Evolutionary conservation across 2,888 invertebrate species (phyloP).

Genomic region (Erynnis tages): DNA sequence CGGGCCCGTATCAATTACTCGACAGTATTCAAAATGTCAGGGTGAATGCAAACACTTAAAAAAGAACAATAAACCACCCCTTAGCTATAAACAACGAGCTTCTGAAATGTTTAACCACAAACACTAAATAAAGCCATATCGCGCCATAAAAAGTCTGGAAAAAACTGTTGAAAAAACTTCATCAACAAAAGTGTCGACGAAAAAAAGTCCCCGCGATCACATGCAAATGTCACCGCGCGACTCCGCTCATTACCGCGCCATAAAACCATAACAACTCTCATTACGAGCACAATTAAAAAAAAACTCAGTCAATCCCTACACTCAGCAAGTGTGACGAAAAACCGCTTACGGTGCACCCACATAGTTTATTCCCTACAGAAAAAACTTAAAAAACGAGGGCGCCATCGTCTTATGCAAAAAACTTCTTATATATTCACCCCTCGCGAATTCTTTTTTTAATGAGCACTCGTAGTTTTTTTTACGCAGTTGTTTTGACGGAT

Average conservation of each 20-base stretch:
- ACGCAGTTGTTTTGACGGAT: conserved; percentile 81
- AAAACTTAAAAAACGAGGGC: conserved; percentile 66
- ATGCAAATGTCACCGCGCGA: conserved; percentile 76
- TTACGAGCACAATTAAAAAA: conserved; percentile 78
- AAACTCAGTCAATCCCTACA: conserved; percentile 65
- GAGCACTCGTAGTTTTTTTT: conserved; percentile 74
- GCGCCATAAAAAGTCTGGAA: conserved; percentile 64
- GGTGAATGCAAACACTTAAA: conserved; percentile 56
- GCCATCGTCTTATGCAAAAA: conserved; percentile 80
- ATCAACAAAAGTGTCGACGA: conserved; percentile 64
- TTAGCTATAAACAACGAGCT: conserved; percentile 66
- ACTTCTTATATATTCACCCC: conserved; percentile 80
- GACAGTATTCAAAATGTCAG: conserved; percentile 31
- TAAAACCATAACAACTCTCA: conserved; percentile 78
- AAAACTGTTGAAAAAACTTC: conserved; percentile 68
- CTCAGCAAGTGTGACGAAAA: conserved; percentile 76
- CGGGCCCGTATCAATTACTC: conserved; percentile 21
- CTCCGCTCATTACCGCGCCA: conserved; percentile 71
- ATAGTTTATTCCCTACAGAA: conserved; percentile 75
- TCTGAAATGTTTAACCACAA: conserved; percentile 77
- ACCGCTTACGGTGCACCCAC: conserved; percentile 78
- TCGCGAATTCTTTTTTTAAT: conserved; percentile 78
- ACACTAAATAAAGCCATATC: conserved; percentile 70
- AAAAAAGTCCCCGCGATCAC: conserved; percentile 70
- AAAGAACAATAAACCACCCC: conserved; percentile 66